Evolutionary conservation across 2,797 vertebrate species (phyloP).

Genomic region (Amblyopsis hoosieri): DNA sequence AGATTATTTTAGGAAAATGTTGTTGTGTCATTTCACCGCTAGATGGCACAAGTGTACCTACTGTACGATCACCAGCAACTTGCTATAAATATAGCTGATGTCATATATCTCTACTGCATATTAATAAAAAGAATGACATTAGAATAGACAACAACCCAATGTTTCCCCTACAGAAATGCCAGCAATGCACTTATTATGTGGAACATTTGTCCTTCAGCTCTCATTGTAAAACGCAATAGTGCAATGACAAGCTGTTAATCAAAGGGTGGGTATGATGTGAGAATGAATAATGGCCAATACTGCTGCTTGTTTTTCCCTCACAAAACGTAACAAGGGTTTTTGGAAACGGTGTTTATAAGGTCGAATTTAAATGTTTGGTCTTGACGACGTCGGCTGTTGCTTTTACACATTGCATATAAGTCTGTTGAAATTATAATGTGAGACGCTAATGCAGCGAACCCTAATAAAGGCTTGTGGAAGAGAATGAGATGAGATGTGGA

Average conservation of each 20-base stretch:
- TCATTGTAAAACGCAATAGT: constrained; percentile 18
- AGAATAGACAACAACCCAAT: not conserved
- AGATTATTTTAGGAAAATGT: no score
- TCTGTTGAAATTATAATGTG: no score
- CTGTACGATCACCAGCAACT: not conserved
- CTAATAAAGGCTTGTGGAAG: not conserved
- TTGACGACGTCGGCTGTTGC: constrained; percentile 2
- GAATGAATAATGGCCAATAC: not conserved
- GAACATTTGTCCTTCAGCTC: constrained; percentile 9
- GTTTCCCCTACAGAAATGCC: constrained; percentile 7
- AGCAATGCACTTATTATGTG: not conserved
- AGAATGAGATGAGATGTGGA: constrained; percentile 5
- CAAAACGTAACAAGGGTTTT: not conserved
- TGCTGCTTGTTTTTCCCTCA: not conserved
- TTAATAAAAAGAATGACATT: constrained; percentile 11
- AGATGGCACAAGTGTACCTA: constrained; percentile 54
- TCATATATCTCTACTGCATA: constrained; percentile 16
- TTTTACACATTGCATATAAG: no score
- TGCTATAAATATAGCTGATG: not conserved
- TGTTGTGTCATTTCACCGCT: constrained; percentile 31
- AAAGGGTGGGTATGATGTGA: constrained; percentile 2
- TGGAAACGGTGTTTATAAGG: not conserved
- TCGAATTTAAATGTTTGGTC: not conserved
- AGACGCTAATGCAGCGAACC: no score
- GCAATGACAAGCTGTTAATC: constrained; percentile 32